Evolutionary conservation across 1,140 invertebrate genomes (phyloP), one percentile per base, ranked within the genome.

Genomic region (Lucilia sericata): DNA sequence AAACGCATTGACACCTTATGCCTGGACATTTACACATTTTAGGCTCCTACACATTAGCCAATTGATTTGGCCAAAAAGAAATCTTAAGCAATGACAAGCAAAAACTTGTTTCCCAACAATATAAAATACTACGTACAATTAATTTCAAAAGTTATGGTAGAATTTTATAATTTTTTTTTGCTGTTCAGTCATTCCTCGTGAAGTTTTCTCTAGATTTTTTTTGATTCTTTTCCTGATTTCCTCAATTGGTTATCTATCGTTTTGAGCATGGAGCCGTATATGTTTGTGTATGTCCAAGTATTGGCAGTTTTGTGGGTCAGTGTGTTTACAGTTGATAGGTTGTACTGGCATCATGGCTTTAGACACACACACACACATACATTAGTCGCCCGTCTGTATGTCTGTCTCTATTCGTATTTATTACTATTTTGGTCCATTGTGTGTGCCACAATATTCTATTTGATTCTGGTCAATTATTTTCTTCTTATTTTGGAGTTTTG

Each of bases 281-380:
- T 30, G 25, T 30, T 30, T 30, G 25, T 55, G 49, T 10, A 51
- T 14, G 19, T 5, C 9, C 10, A 19, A 8, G 42, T 80, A 49
- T 49, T 51, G 76, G 76, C 76, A 25, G 42, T 80, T 80, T 80
- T 80, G 42, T 80, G 76, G 76, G 76, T 80, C 76, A 80, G 76
- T 80, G 19, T 80, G 76, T 80, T 80, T 80, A 51, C 76, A 80
- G 76, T 80, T 80, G 76, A 80, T 80, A 80, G 76, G 76, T 80
- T 80, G 76, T 49, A 42, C 17, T 36, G 12, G 14, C 7, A 17
- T 42, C 7, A 17, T 42, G 34, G 36, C 75, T 42, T 42, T 42
- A 8, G 2, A 42, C 42, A 42, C 5, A 19, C 9, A 42, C 13
- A 13, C n/a, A n/a, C n/a, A n/a, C n/a, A n/a, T n/a, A n/a, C n/a